These are phyloP conservation scores for Poecilia velifera DNA, from an alignment of 2,797 vertebrate species.

Conservation along the genomic window DNA sequence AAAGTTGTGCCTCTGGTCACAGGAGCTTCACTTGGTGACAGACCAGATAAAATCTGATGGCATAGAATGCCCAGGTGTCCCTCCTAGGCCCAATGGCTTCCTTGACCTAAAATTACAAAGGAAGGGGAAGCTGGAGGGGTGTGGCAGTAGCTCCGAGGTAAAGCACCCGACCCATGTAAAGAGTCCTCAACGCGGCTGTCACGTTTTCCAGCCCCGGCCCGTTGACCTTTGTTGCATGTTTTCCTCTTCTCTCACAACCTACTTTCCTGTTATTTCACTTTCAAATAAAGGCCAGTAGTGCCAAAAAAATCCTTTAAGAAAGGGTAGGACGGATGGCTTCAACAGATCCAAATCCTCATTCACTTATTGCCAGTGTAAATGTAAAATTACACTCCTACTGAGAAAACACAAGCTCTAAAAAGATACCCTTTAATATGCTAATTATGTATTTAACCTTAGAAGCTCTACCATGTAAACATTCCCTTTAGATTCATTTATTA, in stretches of 20 bases:
- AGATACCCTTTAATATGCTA: background rate
- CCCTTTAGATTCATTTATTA: constrained; percentile 29
- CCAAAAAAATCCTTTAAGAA: background rate
- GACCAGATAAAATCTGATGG: background rate
- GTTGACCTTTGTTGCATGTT: too few species aligned
- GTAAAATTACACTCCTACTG: background rate
- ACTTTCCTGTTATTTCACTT: too few species aligned
- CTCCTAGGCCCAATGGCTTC: background rate
- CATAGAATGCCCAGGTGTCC: background rate
- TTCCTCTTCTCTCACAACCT: too few species aligned
- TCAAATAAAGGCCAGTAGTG: too few species aligned
- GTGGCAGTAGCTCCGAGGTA: too few species aligned
- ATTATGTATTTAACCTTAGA: background rate
- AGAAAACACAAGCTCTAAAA: background rate
- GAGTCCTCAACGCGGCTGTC: too few species aligned
- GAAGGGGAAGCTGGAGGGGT: background rate
- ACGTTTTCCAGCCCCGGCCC: too few species aligned
- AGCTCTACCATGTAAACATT: background rate
- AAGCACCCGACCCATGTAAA: too few species aligned
- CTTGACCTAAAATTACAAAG: background rate
- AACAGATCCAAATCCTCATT: background rate
- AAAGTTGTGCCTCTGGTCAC: background rate
- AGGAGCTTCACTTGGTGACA: background rate
- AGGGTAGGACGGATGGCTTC: background rate
- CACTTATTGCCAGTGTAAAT: background rate